phyloP scores from a whole-genome alignment of 92 coral and sea anemone species.

The Heteractis magnifica region DNA sequence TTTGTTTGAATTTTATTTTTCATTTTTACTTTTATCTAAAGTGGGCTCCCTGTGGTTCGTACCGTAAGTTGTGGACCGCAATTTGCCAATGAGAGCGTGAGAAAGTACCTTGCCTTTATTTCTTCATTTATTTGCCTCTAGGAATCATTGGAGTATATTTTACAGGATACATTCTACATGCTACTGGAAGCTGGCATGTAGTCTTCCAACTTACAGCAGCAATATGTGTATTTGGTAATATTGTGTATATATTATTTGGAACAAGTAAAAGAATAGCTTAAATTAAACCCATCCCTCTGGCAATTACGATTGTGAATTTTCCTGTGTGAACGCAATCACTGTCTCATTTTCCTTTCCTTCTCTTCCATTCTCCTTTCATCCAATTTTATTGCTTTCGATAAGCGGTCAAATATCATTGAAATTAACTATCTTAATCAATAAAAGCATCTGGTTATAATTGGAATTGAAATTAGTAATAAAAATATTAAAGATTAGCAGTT shows the following conservation, averaged over 20 bases:
- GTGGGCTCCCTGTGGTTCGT: no score
- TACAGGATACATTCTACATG: slow-evolving; percentile 75
- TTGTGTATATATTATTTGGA: slow-evolving; percentile 22
- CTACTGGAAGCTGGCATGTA: slow-evolving; percentile 69
- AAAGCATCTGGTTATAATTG: no score
- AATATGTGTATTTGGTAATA: slow-evolving; percentile 23
- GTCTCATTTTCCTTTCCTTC: neutral
- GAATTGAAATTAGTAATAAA: no score
- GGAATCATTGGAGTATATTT: slow-evolving; percentile 73
- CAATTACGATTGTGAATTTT: neutral
- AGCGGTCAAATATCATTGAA: no score
- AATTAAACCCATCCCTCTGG: neutral
- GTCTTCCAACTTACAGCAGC: slow-evolving; percentile 28
- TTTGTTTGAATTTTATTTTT: no score
- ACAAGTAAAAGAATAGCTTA: slow-evolving; percentile 34
- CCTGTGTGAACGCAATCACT: neutral
- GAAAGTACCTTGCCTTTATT: neutral
- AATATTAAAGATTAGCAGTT: no score
- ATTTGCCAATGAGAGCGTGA: no score
- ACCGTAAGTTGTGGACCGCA: no score
- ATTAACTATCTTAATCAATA: no score
- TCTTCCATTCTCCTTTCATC: neutral
- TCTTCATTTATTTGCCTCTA: neutral
- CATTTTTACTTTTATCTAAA: no score
- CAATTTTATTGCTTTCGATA: no score